phyloP scores from a whole-genome alignment of 2,888 invertebrate genomes.

The Ectemnius continuus region DNA sequence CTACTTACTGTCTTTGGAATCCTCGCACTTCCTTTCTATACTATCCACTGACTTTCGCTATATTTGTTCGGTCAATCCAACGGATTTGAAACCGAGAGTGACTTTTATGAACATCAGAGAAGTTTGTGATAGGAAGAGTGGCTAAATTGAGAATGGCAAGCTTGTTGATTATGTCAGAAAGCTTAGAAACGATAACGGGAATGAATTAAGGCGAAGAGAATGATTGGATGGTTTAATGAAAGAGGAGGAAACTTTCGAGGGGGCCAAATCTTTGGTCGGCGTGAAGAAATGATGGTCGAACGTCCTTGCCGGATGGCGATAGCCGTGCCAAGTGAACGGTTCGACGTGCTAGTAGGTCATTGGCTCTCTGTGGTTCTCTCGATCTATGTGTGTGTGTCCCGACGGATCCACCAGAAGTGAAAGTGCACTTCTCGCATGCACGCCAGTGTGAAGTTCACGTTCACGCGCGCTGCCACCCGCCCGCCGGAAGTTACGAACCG shows the following conservation, averaged over 20 bases:
- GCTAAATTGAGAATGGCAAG: no score
- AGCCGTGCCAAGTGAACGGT: constrained; percentile 46
- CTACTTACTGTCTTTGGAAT: no score
- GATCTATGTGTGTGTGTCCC: no score
- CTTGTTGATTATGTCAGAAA: no score
- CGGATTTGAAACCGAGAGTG: background rate
- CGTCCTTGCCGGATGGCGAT: constrained; percentile 52
- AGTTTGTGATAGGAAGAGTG: background rate
- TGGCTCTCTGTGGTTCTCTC: constrained; percentile 65
- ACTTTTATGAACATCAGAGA: background rate
- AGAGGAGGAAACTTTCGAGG: background rate
- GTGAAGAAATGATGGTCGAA: constrained; percentile 26
- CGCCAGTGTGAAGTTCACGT: constrained; percentile 74
- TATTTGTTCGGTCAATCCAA: no score
- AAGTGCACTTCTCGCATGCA: constrained; percentile 70
- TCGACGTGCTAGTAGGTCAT: constrained; percentile 76
- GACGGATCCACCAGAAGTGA: constrained; percentile 71
- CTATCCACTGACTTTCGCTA: no score
- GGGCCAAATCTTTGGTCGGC: background rate
- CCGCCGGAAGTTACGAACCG: constrained; percentile 55
- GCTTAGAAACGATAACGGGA: no score
- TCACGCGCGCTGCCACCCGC: constrained; percentile 65
- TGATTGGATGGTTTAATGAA: no score
- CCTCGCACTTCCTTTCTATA: no score
- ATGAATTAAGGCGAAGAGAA: no score